A percentile compares a stretch with the other conserved stretches of the same genome.
phyloP scores from a whole-genome alignment of 2,888 invertebrate genomes.

The Clostera curtula region DNA sequence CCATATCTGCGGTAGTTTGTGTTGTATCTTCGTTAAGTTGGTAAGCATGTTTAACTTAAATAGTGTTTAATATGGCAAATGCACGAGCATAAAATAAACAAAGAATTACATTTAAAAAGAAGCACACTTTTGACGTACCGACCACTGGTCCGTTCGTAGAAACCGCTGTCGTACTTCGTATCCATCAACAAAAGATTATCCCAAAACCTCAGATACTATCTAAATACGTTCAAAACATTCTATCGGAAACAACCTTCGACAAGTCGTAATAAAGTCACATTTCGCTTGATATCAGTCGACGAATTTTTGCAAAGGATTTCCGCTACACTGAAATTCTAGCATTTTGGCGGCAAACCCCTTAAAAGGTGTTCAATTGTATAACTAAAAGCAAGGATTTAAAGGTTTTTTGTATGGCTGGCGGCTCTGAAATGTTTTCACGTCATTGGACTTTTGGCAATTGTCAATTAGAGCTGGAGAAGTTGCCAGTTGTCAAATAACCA shows the following conservation, averaged over 20 bases:
- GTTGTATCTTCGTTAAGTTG: too few relatives aligned
- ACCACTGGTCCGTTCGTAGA: conserved; percentile 39
- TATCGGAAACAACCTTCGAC: conserved; percentile 15
- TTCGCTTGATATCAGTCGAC: conserved; percentile 4
- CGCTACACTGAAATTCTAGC: conserved; percentile 36
- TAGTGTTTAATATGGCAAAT: too few relatives aligned
- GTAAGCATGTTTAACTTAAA: too few relatives aligned
- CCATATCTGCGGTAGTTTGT: too few relatives aligned
- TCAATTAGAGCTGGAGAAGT: conserved; percentile 2
- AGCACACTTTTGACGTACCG: too few relatives aligned
- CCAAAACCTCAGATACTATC: conserved; percentile 33
- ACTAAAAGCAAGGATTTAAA: conserved; percentile 31
- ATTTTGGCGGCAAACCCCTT: conserved; percentile 41
- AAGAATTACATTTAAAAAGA: too few relatives aligned
- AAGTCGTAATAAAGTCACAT: conserved; percentile 7
- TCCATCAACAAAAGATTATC: conserved; percentile 71
- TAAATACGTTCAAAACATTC: conserved; percentile 15
- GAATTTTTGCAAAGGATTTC: conserved; percentile 32
- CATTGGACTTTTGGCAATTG: conserved; percentile 35
- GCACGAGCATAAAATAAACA: too few relatives aligned
- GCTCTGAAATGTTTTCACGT: conserved; percentile 48
- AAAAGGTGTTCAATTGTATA: conserved; percentile 69
- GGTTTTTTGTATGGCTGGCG: conserved; percentile 28
- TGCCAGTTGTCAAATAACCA: not conserved
- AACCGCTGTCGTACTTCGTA: conserved; percentile 43